Base-by-base conservation (phyloP, 1,140 invertebrate species). In the Bombus sylvicola region DNA sequence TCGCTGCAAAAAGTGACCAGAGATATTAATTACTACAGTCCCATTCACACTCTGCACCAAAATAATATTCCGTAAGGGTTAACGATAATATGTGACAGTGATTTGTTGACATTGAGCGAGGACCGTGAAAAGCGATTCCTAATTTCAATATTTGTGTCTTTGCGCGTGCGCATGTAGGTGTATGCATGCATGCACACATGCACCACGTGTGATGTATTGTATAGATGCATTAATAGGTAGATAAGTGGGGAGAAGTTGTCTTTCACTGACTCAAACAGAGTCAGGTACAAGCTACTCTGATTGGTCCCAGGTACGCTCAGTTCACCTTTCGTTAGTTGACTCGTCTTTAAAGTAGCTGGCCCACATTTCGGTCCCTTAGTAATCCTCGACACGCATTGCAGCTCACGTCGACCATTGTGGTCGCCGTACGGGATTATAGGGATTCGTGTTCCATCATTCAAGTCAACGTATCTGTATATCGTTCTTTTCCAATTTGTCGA, bases 211-310 rank as follows among this genome's bases (percentile, higher is more conserved):
- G 5, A 53, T 22, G 18, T 53, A 53, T 53, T 53, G 62, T 64
- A 34, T 31, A 39, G 39, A 79, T 66, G 57, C 43, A 85, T 83
- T 53, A 78, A 83, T 69, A 62, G 31, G 31, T 68, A 68, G 13
- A 37, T 79, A 83, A 62, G 90, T 86, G 90, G 85, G 90, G 83
- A 4, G 86, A 83, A 83, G 80, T 89, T 81, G 83, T 87, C 83
- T 53, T 53, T 53, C 87, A 71, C 87, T 87, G 76, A 83, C 89
- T 85, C 78, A 81, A 59, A 79, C 87, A 79, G 75, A 59, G 83
- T 77, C 68, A 77, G 80, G 76, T 93, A 93, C 90, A 92, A 92
- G 91, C 87, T 78, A 87, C 90, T 81, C 77, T 71, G 85, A 72
- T 87, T 89, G 79, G 89, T 85, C 81, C 81, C 87, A 82, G 82